Evolutionary conservation across 1,140 invertebrate species (phyloP).

Genomic region (Oncopeltus fasciatus): DNA sequence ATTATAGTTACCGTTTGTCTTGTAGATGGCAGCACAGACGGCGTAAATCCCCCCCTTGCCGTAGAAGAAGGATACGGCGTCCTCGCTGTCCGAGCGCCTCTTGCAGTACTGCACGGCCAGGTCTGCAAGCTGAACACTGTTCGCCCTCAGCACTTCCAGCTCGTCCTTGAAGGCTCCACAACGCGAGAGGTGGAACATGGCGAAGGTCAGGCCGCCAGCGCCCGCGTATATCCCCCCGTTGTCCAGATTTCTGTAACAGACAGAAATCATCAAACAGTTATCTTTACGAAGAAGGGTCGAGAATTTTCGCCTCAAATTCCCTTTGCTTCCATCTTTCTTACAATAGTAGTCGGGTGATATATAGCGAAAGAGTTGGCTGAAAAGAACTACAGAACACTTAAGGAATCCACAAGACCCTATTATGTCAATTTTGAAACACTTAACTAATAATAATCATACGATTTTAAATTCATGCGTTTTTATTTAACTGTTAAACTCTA

Average conservation of each 20-base stretch:
- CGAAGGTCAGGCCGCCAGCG: constrained; percentile 36
- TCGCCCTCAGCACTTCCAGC: constrained; percentile 29
- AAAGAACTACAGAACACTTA: too few species aligned
- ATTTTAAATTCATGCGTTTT: too few species aligned
- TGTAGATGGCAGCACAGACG: constrained; percentile 6
- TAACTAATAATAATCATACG: too few species aligned
- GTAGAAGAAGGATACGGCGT: constrained; percentile 8
- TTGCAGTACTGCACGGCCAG: constrained; percentile 26
- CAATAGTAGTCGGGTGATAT: too few species aligned
- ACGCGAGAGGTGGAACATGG: constrained; percentile 39
- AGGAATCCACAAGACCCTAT: too few species aligned
- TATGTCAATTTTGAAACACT: too few species aligned
- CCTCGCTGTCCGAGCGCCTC: neutral
- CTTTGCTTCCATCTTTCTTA: too few species aligned
- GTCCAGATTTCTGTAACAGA: constrained; percentile 26
- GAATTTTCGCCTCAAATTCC: too few species aligned
- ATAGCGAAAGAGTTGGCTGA: too few species aligned
- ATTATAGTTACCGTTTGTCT: neutral
- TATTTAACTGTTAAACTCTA: too few species aligned
- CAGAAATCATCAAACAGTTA: too few species aligned
- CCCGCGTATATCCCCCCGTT: constrained; percentile 39
- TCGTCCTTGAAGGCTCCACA: constrained; percentile 31
- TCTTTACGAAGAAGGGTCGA: too few species aligned
- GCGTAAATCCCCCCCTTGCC: constrained; percentile 19
- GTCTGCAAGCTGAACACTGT: constrained; percentile 34